Conservation (phyloP, 35 echinoderm and acorn worm genomes). For the Nesometra sesokonis region DNA sequence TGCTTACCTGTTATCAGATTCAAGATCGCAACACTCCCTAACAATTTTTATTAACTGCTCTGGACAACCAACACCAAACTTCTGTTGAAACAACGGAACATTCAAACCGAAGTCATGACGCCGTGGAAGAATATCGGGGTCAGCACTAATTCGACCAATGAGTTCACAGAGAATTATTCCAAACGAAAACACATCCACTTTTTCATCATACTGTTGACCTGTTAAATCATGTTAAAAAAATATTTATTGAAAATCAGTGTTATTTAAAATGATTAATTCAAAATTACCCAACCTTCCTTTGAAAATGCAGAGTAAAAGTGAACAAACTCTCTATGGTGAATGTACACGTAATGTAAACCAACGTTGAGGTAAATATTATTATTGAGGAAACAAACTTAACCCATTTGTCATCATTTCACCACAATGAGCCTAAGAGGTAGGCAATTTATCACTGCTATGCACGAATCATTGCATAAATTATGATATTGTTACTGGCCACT, state of each 20-base stretch:
- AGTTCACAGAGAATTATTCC: conserved; percentile 84
- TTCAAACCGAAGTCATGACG: conserved; percentile 77
- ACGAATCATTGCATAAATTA: too few relatives aligned
- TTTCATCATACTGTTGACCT: conserved; percentile 86
- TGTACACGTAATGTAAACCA: too few relatives aligned
- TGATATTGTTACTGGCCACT: too few relatives aligned
- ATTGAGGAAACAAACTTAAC: too few relatives aligned
- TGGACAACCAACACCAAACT: conserved; percentile 57
- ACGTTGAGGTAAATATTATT: too few relatives aligned
- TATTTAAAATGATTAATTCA: too few relatives aligned
- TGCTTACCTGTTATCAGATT: conserved; percentile 64
- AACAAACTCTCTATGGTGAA: not conserved
- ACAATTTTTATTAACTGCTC: conserved; percentile 68
- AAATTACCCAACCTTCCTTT: too few relatives aligned
- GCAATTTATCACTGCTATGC: too few relatives aligned
- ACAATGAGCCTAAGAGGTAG: too few relatives aligned
- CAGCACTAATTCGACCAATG: conserved; percentile 77
- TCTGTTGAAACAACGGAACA: conserved; percentile 47
- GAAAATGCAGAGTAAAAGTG: too few relatives aligned
- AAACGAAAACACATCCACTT: conserved; percentile 88
- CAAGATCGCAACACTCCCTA: conserved; percentile 48
- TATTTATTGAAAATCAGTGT: not conserved
- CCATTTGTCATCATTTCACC: too few relatives aligned
- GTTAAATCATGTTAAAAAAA: not conserved
- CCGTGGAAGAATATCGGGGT: conserved; percentile 66